A percentile compares a stretch with the other conserved stretches of the same genome.
phyloP scores from a whole-genome alignment of 2,113 vertebrate genomes.

The Sphaerodactylus townsendi region DNA sequence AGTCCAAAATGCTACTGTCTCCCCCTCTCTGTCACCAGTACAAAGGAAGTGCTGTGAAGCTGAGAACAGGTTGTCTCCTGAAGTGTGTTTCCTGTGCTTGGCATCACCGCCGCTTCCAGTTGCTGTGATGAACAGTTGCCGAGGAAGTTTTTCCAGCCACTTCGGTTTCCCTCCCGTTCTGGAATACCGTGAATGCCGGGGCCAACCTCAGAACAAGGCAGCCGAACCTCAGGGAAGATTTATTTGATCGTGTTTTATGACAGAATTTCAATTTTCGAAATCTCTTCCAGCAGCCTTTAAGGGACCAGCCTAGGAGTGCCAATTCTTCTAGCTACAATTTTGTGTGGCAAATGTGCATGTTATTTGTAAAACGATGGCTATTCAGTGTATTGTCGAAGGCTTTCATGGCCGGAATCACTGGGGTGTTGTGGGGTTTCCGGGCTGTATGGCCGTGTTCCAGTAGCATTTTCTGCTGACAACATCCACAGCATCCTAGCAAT shows the following conservation, averaged over 20 bases:
- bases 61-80: background rate
- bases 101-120: conserved; percentile 8
- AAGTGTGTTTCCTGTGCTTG: conserved; percentile 8
- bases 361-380: background rate
- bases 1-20: background rate
- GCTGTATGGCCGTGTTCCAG: no score
- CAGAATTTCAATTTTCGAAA: background rate
- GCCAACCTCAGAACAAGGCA: background rate
- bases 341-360: background rate
- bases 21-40: background rate
- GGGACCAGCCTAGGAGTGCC: background rate
- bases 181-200: background rate
- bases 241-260: background rate
- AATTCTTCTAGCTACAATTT: background rate
- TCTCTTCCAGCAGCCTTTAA: background rate
- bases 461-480: no score
- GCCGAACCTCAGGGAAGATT: background rate
- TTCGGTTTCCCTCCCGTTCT: background rate
- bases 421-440: no score
- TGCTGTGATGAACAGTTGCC: background rate
- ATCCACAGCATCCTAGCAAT: no score
- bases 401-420: no score
- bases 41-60: conserved; percentile 16
- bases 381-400: no score
- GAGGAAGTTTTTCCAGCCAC: background rate